These are phyloP conservation scores for Elachura formosa DNA, from an alignment of 2,113 vertebrate genomes.

Conservation along the genomic window DNA sequence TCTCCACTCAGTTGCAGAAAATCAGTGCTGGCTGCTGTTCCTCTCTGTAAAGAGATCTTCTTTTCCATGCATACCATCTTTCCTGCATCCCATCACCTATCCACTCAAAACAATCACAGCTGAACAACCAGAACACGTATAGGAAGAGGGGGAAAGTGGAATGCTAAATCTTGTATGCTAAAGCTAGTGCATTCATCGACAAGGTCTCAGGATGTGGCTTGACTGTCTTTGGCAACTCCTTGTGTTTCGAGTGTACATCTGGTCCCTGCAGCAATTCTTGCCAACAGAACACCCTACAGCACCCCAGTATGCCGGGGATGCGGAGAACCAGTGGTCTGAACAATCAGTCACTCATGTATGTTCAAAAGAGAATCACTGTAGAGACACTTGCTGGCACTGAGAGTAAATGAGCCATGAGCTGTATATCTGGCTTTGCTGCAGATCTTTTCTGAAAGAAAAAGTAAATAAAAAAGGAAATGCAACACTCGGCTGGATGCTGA, in stretches of 20 bases:
- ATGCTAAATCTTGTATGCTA: not conserved
- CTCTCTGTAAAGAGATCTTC: not conserved
- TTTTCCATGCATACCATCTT: not conserved
- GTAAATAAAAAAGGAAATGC: not conserved
- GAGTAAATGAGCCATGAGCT: slow-evolving; percentile 34
- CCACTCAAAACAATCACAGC: not conserved
- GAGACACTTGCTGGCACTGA: not conserved
- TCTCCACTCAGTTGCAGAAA: not conserved
- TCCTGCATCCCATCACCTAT: not conserved
- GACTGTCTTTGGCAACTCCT: not conserved
- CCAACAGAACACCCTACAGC: not conserved
- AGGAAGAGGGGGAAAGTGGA: not conserved
- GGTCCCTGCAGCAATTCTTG: not conserved
- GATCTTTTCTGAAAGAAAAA: not conserved
- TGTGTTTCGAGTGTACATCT: not conserved
- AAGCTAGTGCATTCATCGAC: not conserved
- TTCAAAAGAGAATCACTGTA: slow-evolving; percentile 5
- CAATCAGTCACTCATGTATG: slow-evolving; percentile 18
- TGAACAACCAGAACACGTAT: not conserved
- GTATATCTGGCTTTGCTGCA: not conserved
- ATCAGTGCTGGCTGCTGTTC: not conserved
- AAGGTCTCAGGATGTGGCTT: not conserved
- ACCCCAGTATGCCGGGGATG: not conserved
- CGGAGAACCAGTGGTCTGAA: slow-evolving; percentile 30
- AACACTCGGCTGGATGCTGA: not conserved